A percentile compares a stretch with the other conserved stretches of the same genome.
These are phyloP conservation scores for Disparrhopalites patrizii DNA, from an alignment of 2,888 invertebrate genomes.

Conservation along the genomic window DNA sequence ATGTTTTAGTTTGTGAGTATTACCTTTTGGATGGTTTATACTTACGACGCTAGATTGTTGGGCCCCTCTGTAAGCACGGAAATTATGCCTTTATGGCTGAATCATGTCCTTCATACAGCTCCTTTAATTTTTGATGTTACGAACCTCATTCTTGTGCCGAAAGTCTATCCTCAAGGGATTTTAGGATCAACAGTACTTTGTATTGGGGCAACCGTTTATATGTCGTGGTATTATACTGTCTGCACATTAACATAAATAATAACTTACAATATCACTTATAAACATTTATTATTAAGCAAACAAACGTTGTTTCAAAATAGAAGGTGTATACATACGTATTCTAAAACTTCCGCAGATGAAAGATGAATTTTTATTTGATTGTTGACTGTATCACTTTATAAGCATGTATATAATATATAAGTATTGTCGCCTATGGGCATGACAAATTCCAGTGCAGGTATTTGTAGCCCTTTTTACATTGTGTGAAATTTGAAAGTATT, in stretches of 20 bases:
- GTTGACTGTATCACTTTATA: no score
- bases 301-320: no score
- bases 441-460: no score
- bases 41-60: slow-evolving; percentile 82
- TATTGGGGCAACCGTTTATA: slow-evolving; percentile 36
- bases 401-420: no score
- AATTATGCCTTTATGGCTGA: slow-evolving; percentile 85
- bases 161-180: slow-evolving; percentile 31
- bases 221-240: slow-evolving; percentile 44
- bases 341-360: no score
- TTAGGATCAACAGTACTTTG: slow-evolving; percentile 32
- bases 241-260: no score
- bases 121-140: slow-evolving; percentile 37
- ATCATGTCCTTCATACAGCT: slow-evolving; percentile 82
- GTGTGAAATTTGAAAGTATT: background rate
- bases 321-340: no score
- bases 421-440: no score
- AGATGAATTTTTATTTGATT: no score
- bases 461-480: no score
- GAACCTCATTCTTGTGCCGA: slow-evolving; percentile 32
- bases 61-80: slow-evolving; percentile 61
- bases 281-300: no score
- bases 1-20: slow-evolving; percentile 69
- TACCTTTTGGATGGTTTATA: slow-evolving; percentile 85
- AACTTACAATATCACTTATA: no score